phyloP scores from a whole-genome alignment of 2,797 vertebrate genomes.

The Columba guinea region DNA sequence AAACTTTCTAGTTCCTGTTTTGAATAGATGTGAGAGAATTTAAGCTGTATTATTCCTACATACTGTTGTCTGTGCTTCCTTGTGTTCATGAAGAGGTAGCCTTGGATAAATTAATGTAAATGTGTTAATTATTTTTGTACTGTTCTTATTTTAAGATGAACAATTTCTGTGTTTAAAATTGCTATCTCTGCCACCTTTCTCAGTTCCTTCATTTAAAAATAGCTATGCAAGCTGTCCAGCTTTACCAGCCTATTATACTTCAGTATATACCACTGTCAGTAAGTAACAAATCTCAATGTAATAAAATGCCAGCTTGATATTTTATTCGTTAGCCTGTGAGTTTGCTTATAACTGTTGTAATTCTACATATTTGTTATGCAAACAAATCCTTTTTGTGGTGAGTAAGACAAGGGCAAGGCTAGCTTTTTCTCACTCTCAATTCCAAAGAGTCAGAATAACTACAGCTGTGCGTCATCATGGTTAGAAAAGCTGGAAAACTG shows the following conservation, averaged over 20 bases:
- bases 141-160: slow-evolving; percentile 40
- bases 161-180: neutral
- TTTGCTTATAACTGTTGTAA: neutral
- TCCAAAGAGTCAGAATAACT: neutral
- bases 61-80: neutral
- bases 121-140: slow-evolving; percentile 59
- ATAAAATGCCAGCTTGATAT: slow-evolving; percentile 32
- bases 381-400: neutral
- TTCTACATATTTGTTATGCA: neutral
- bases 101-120: slow-evolving; percentile 54
- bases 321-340: neutral
- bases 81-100: slow-evolving; percentile 33
- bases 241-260: slow-evolving; percentile 12
- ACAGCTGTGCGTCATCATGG: neutral
- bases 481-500: neutral
- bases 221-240: slow-evolving; percentile 41
- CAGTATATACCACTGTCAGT: neutral
- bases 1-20: neutral
- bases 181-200: neutral
- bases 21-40: neutral
- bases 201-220: neutral
- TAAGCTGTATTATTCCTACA: neutral
- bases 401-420: neutral
- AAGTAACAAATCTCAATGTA: slow-evolving; percentile 13
- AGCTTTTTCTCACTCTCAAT: neutral